These are phyloP conservation scores for Cecidostiba fungosa DNA, from an alignment of 2,888 invertebrate species.

Conservation along the genomic window DNA sequence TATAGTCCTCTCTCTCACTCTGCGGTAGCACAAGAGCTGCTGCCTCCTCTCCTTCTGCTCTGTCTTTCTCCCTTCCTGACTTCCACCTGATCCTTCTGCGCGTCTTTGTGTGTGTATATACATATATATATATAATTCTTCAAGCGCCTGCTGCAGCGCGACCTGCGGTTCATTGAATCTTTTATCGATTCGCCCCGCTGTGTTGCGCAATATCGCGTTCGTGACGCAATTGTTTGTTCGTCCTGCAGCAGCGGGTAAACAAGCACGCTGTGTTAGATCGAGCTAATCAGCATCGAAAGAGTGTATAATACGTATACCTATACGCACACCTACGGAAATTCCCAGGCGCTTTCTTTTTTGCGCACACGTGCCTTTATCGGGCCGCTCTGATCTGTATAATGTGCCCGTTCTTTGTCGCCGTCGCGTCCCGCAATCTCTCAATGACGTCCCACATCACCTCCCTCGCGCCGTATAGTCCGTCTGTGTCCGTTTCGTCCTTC, in stretches of 20 bases:
- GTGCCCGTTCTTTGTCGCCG: slow-evolving; percentile 3
- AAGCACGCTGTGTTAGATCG: background rate
- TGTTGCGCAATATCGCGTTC: slow-evolving; percentile 2
- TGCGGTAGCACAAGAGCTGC: slow-evolving; percentile 34
- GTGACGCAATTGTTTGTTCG: slow-evolving; percentile 23
- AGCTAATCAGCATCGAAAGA: background rate
- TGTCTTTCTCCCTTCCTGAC: slow-evolving; percentile 41
- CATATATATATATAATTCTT: background rate
- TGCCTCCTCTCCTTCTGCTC: slow-evolving; percentile 46
- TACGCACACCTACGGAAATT: background rate
- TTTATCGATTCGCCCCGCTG: slow-evolving; percentile 40
- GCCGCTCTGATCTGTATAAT: background rate
- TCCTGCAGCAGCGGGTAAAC: background rate
- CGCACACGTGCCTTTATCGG: background rate
- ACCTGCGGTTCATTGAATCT: slow-evolving; percentile 45
- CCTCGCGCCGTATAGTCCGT: background rate
- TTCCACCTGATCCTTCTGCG: slow-evolving; percentile 23
- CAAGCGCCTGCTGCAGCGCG: slow-evolving; percentile 9
- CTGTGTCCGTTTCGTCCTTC: slow-evolving; percentile 34
- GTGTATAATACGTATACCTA: background rate
- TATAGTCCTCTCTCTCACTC: slow-evolving; percentile 3
- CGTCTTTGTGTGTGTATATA: background rate
- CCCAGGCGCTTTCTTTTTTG: background rate
- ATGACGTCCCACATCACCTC: background rate
- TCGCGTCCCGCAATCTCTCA: background rate